Conservation (phyloP, 1,140 invertebrate genomes). For the Papilio xuthus region DNA sequence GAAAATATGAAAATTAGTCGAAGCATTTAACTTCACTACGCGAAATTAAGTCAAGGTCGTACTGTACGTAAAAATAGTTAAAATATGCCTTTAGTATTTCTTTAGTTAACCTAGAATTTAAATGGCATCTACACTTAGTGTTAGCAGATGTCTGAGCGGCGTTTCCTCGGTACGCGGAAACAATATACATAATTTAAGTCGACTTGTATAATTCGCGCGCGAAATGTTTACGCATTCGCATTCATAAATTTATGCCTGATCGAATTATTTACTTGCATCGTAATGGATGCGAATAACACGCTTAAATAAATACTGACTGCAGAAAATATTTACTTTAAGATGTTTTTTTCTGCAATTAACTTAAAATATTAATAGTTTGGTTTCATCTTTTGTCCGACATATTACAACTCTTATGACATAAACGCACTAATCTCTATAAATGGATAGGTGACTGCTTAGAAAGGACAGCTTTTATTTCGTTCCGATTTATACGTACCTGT, state of each 20-base stretch:
- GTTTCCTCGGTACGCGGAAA: slow-evolving; percentile 15
- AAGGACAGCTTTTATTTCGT: too few relatives aligned
- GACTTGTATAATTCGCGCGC: not conserved
- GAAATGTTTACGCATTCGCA: slow-evolving; percentile 1
- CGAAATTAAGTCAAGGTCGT: slow-evolving; percentile 1
- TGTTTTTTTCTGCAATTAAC: not conserved
- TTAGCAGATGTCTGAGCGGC: slow-evolving; percentile 3
- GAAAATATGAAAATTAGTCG: too few relatives aligned
- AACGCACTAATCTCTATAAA: too few relatives aligned
- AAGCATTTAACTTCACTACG: not conserved
- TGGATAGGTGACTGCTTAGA: too few relatives aligned
- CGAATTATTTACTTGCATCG: slow-evolving; percentile 17
- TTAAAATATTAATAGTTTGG: not conserved
- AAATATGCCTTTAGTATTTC: slow-evolving; percentile 7
- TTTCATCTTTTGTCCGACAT: too few relatives aligned
- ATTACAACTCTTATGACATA: too few relatives aligned
- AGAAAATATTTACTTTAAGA: not conserved
- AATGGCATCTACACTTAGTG: slow-evolving; percentile 4
- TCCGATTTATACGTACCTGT: too few relatives aligned
- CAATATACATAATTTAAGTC: slow-evolving; percentile 15
- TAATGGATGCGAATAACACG: not conserved
- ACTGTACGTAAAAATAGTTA: not conserved
- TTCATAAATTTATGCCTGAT: slow-evolving; percentile 10
- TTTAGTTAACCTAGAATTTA: slow-evolving; percentile 18
- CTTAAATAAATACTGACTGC: not conserved